phyloP scores from a whole-genome alignment of 2,113 vertebrate species.

The Microcebus ravelobensis region DNA sequence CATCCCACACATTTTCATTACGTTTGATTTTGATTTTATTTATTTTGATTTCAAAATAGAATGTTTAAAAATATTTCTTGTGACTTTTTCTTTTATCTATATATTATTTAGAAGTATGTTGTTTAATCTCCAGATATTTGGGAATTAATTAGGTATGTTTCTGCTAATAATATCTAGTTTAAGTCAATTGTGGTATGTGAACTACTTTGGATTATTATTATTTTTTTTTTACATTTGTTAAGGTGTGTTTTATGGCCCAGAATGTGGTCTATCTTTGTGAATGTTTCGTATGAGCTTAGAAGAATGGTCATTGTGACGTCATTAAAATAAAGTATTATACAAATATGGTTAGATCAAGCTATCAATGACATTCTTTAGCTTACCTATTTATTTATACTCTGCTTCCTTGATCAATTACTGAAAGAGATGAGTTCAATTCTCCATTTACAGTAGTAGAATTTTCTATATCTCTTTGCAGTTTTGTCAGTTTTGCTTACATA shows the following conservation, averaged over 20 bases:
- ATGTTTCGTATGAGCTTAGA: not conserved
- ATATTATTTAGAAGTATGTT: not conserved
- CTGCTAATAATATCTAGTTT: not conserved
- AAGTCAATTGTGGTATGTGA: not conserved
- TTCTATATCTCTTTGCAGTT: no score
- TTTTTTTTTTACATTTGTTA: not conserved
- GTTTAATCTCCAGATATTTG: not conserved
- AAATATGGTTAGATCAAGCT: no score
- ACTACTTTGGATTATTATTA: not conserved
- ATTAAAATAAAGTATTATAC: no score
- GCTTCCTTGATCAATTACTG: not conserved
- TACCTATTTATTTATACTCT: not conserved
- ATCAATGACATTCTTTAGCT: not conserved
- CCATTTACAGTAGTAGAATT: not conserved
- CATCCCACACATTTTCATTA: not conserved
- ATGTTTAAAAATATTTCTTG: not conserved
- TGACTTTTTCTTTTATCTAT: not conserved
- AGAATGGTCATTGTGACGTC: not conserved
- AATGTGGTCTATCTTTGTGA: not conserved
- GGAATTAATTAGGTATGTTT: not conserved
- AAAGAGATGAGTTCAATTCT: not conserved
- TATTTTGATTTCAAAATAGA: not conserved
- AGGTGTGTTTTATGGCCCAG: not conserved
- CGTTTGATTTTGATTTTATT: not conserved
- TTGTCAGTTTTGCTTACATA: not conserved